Evolutionary conservation across 2,888 invertebrate species (phyloP).

Genomic region (Hetaerina titia): DNA sequence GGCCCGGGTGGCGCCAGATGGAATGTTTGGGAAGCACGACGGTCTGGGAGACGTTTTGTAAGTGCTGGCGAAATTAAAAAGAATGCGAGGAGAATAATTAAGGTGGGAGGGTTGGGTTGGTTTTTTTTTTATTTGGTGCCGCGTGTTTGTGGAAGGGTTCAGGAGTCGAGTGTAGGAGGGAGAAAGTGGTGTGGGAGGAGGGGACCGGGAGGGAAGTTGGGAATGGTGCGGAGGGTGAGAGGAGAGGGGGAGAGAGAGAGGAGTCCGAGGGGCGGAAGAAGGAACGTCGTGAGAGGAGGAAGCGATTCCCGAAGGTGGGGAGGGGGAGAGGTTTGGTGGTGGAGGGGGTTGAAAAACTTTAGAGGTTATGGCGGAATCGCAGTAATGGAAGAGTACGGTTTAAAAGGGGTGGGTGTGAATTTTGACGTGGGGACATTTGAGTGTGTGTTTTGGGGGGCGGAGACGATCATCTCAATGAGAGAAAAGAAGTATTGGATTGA

Average conservation of each 20-base stretch:
- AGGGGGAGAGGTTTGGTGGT: not conserved
- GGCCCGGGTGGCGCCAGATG: conserved; percentile 25
- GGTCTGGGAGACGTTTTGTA: not conserved
- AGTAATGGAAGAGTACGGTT: not conserved
- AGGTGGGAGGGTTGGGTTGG: not conserved
- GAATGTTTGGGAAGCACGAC: not conserved
- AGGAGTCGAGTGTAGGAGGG: conserved; percentile 5
- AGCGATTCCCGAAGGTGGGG: not conserved
- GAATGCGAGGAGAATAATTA: not conserved
- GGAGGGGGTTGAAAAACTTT: not conserved
- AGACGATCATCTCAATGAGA: not conserved
- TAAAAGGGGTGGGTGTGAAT: too few relatives aligned
- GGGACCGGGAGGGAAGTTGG: conserved; percentile 79
- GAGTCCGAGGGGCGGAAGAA: conserved; percentile 75
- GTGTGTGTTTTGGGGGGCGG: not conserved
- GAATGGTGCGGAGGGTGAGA: conserved; percentile 79
- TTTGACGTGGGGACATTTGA: not conserved
- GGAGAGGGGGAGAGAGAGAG: conserved; percentile 76
- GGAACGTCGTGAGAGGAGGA: too few relatives aligned
- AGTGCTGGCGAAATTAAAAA: conserved; percentile 1
- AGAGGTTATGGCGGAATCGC: not conserved
- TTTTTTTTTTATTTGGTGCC: not conserved
- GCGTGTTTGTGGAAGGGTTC: not conserved
- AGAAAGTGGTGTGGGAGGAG: conserved; percentile 75
- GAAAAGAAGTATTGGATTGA: not conserved